phyloP scores from a whole-genome alignment of 2,888 invertebrate species.

The Caenorhabditis zanzibari region DNA sequence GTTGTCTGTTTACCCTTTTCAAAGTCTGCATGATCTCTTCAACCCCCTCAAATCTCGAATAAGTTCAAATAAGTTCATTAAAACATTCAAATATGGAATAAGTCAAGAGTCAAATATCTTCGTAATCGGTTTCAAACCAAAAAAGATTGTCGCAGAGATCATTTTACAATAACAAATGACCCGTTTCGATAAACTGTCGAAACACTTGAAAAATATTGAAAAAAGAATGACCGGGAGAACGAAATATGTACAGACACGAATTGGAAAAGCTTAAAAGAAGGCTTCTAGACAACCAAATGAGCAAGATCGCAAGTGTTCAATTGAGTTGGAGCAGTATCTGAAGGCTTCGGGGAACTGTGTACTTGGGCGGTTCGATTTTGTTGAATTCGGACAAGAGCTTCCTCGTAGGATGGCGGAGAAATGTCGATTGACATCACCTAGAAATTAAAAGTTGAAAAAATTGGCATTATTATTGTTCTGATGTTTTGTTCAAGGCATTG shows the following conservation, averaged over 20 bases:
- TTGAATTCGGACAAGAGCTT: conserved; percentile 53
- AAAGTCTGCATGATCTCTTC: neutral
- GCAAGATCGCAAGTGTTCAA: conserved; percentile 51
- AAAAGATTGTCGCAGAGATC: conserved; percentile 41
- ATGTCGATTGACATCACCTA: conserved; percentile 64
- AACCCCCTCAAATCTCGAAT: neutral
- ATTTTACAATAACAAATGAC: conserved; percentile 48
- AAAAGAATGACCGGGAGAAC: conserved; percentile 10
- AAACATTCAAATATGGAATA: conserved; percentile 26
- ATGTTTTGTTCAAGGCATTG: too few species aligned
- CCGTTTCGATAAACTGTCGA: conserved; percentile 43
- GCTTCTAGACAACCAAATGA: conserved; percentile 42
- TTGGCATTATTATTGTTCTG: neutral
- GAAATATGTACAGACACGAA: conserved; percentile 47
- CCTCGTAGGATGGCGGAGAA: conserved; percentile 63
- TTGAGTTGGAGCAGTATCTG: conserved; percentile 8
- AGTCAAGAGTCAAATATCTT: conserved; percentile 33
- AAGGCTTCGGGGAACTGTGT: conserved; percentile 1
- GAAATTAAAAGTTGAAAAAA: neutral
- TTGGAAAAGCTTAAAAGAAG: neutral
- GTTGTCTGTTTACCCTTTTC: neutral
- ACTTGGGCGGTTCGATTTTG: conserved; percentile 22
- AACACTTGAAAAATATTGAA: conserved; percentile 6
- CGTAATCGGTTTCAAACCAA: conserved; percentile 22
- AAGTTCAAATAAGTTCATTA: neutral